Base-by-base conservation (phyloP, 2,113 vertebrate species). In the Plotosus lineatus region DNA sequence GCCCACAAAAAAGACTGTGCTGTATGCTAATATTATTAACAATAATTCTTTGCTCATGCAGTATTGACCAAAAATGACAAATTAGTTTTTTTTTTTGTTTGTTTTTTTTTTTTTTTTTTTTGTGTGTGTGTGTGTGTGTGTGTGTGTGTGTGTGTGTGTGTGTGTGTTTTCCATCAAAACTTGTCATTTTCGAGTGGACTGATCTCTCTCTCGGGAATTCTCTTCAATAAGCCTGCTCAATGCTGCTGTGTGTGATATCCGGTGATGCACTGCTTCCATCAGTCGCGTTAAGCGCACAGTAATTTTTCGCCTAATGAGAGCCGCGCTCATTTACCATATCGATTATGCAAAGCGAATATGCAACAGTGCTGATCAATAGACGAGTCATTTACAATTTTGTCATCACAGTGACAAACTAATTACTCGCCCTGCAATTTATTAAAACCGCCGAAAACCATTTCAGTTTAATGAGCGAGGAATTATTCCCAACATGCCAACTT, bases 261-360 rank as follows among this genome's bases (percentile, higher is more conserved):
- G 21, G 55, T 76, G 71, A 68, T 76, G 26, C 50, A 42, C 80
- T 26, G 50, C 38, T 71, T 79, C 28, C 69, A 71, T 63, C n/a
- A 19, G 78, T 63, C 58, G 3, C 51, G 71, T 55, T n/a, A 55
- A 81, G 48, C 80, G 48, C 71, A 77, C 79, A 72, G 81, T 85
- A 66, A 85, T 83, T 85, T 83, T 83, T 75, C 19, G 81, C 79
- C 75, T 85, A 85, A 85, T 83, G 84, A 85, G 81, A 79, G 82
- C 78, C 74, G 66, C 74, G 66, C 89, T 88, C 89, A 87, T 89
- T 88, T 88, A 88, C 87, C 85, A 63, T 83, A 93, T 94, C 92
- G 93, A 93, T 93, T 92, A 93, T 91, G 90, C 89, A 87, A 88
- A 89, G 88, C 91, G 92, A 93, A 92, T 93, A 92, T 92, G 89